phyloP scores from a whole-genome alignment of 2,797 vertebrate genomes.

The Rostrhamus sociabilis region DNA sequence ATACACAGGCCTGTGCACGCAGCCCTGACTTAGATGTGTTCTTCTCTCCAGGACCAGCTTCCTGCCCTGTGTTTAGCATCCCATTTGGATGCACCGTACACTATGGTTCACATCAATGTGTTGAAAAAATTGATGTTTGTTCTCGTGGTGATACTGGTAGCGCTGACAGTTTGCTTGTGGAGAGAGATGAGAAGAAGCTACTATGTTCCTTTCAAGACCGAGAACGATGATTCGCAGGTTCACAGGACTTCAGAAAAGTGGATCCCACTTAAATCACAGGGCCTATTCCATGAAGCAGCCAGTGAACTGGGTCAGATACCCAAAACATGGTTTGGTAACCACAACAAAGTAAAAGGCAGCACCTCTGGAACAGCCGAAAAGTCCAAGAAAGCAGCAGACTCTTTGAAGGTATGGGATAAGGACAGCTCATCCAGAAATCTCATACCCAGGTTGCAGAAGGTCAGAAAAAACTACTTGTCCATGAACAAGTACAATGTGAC shows the following conservation, averaged over 20 bases:
- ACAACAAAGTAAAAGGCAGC: not conserved
- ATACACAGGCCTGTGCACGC: not conserved
- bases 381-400: not conserved
- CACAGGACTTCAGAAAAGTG: slow-evolving; percentile 26
- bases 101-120: slow-evolving; percentile 77
- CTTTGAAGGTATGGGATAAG: slow-evolving; percentile 76
- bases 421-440: slow-evolving; percentile 77
- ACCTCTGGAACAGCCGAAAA: not conserved
- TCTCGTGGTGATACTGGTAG: slow-evolving; percentile 68
- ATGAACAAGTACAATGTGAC: slow-evolving; percentile 78
- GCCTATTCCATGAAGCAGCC: not conserved
- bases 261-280: not conserved
- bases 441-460: slow-evolving; percentile 69
- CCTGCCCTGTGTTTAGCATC: not conserved
- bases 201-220: slow-evolving; percentile 49
- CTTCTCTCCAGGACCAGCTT: slow-evolving; percentile 51
- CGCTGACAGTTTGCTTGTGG: slow-evolving; percentile 75
- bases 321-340: not conserved
- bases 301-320: not conserved
- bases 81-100: slow-evolving; percentile 38
- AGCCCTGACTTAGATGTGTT: not conserved
- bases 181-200: slow-evolving; percentile 72
- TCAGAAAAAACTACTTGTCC: slow-evolving; percentile 69
- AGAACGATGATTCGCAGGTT: not conserved
- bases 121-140: slow-evolving; percentile 67